These are phyloP conservation scores for Sinocyclocheilus anophthalmus DNA, from an alignment of 2,113 vertebrate genomes.

Conservation along the genomic window DNA sequence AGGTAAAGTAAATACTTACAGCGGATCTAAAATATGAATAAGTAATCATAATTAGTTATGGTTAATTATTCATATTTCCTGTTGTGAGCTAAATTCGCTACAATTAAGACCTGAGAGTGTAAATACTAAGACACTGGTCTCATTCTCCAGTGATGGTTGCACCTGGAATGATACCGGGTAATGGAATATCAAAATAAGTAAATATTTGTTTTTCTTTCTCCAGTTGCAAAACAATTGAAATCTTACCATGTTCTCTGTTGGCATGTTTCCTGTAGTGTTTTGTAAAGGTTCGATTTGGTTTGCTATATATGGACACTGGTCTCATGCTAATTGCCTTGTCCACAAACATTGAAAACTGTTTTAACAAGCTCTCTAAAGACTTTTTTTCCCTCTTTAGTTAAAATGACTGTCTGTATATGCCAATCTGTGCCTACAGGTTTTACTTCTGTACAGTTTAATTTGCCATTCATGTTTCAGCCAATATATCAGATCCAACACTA, in stretches of 20 bases:
- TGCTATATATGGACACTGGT: slow-evolving; percentile 16
- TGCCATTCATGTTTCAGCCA: too few species aligned
- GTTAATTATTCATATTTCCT: too few species aligned
- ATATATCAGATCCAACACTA: too few species aligned
- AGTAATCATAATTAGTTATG: too few species aligned
- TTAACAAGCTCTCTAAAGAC: slow-evolving; percentile 1
- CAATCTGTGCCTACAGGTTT: neutral
- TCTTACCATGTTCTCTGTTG: neutral
- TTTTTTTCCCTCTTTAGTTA: neutral
- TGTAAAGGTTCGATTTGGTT: neutral
- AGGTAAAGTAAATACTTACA: too few species aligned
- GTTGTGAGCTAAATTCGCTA: too few species aligned
- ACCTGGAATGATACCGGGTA: too few species aligned
- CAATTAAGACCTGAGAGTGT: too few species aligned
- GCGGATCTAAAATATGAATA: too few species aligned
- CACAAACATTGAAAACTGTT: neutral
- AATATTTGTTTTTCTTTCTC: neutral
- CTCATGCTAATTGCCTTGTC: neutral
- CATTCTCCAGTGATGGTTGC: too few species aligned
- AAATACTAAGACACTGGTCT: too few species aligned
- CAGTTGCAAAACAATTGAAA: neutral
- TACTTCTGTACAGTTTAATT: too few species aligned
- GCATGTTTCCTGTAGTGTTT: neutral
- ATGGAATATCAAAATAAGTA: neutral
- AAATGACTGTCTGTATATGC: neutral